Evolutionary conservation across 1,140 invertebrate species (phyloP).

Genomic region (Pachyrhynchus sulphureomaculatus): DNA sequence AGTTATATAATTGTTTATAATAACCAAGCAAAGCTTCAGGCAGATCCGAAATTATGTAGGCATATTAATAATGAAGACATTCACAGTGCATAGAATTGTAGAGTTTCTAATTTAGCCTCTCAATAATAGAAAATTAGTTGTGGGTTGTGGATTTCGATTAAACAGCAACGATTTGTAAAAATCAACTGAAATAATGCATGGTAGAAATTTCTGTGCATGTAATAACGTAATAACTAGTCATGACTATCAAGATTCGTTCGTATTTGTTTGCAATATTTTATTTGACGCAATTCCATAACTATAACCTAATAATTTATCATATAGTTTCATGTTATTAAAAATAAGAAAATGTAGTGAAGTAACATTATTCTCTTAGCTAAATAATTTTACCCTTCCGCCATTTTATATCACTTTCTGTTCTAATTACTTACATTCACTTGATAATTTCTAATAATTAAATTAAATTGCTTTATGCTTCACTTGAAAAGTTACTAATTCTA

Average conservation of each 20-base stretch:
- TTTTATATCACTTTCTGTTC: conserved; percentile 25
- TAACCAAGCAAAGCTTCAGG: too few species aligned
- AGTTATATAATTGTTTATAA: too few species aligned
- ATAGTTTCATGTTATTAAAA: conserved; percentile 13
- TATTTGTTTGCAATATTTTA: conserved; percentile 4
- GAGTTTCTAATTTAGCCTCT: neutral
- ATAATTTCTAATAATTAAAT: conserved; percentile 29
- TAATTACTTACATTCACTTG: conserved; percentile 23
- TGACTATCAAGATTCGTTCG: conserved; percentile 5
- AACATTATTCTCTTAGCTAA: conserved; percentile 14
- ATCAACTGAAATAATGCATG: neutral
- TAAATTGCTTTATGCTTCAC: conserved; percentile 26
- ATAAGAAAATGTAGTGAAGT: conserved; percentile 11
- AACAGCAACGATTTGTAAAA: conserved; percentile 1
- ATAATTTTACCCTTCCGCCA: conserved; percentile 17
- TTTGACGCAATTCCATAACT: conserved; percentile 2
- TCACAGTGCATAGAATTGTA: neutral
- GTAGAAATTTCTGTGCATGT: neutral
- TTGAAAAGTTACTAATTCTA: conserved; percentile 12
- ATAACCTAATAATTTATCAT: conserved; percentile 9
- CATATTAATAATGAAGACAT: conserved; percentile 5
- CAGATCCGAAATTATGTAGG: neutral
- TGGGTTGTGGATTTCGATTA: conserved; percentile 1
- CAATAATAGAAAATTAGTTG: conserved; percentile 6
- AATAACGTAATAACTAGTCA: conserved; percentile 4